A percentile compares a stretch with the other conserved stretches of the same genome.
Evolutionary conservation across 2,113 vertebrate species (phyloP).

Genomic region (Myotis davidii): DNA sequence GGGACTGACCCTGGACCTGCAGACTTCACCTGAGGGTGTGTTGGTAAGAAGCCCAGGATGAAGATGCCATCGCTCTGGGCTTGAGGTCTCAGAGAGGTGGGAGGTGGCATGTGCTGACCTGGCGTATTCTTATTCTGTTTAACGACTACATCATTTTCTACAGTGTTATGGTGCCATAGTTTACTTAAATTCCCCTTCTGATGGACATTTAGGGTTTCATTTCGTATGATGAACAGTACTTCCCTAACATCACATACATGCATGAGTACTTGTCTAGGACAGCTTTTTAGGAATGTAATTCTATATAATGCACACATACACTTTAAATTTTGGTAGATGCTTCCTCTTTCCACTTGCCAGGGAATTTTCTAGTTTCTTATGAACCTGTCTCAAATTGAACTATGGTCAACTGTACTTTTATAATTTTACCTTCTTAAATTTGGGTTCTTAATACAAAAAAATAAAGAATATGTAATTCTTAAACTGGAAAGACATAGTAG

Average conservation of each 20-base stretch:
- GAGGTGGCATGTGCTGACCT: background rate
- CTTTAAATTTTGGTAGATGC: background rate
- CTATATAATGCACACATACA: background rate
- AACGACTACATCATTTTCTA: background rate
- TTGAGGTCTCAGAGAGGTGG: background rate
- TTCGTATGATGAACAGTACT: background rate
- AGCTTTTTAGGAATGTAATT: background rate
- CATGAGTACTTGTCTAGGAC: background rate
- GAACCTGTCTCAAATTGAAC: background rate
- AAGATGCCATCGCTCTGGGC: background rate
- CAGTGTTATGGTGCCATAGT: background rate
- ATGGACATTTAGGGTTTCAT: background rate
- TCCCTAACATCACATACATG: background rate
- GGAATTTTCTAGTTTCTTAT: background rate
- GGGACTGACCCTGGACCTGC: background rate
- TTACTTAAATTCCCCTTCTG: background rate
- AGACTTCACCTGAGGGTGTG: background rate
- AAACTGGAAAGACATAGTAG: background rate
- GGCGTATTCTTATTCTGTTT: background rate
- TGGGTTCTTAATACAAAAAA: background rate
- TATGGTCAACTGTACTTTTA: background rate
- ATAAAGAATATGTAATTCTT: background rate
- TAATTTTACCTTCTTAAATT: background rate
- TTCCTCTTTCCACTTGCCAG: background rate
- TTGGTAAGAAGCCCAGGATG: background rate